Evolutionary conservation across 2,797 vertebrate species (phyloP).

Genomic region (Ispidina picta): DNA sequence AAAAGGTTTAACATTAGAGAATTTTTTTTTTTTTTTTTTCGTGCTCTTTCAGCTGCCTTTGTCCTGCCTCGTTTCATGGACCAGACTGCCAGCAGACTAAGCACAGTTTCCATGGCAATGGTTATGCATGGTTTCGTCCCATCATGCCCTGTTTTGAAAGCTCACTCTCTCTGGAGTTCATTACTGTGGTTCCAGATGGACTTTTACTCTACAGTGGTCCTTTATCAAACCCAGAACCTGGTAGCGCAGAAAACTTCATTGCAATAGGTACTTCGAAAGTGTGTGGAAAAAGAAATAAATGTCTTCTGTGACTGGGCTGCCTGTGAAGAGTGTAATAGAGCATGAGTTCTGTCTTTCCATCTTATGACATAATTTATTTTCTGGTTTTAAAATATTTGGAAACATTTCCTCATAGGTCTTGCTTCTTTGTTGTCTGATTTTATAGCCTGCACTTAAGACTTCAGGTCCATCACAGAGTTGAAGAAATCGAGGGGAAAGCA

Average conservation of each 20-base stretch:
- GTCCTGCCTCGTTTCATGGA: constrained; percentile 84
- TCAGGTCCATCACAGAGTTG: not conserved
- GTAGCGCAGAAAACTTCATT: constrained; percentile 84
- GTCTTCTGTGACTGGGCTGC: not conserved
- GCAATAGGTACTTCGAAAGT: constrained; percentile 80
- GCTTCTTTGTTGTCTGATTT: not conserved
- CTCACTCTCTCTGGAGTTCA: constrained; percentile 86
- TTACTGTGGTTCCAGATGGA: constrained; percentile 84
- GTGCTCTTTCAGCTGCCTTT: constrained; percentile 81
- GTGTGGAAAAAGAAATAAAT: not conserved
- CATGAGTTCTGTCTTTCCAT: not conserved
- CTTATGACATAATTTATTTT: not conserved
- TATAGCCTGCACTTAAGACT: not conserved
- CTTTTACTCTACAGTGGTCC: constrained; percentile 86
- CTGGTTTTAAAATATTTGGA: not conserved
- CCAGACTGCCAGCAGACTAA: constrained; percentile 88
- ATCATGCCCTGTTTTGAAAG: constrained; percentile 85
- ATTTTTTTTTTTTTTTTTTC: not conserved
- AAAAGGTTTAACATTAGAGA: not conserved
- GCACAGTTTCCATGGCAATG: constrained; percentile 87
- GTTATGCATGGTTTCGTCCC: constrained; percentile 88
- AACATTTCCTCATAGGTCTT: not conserved
- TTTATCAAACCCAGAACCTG: constrained; percentile 79
- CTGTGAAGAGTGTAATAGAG: not conserved
- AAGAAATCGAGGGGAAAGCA: not conserved